Evolutionary conservation across 2,888 invertebrate genomes (phyloP).

Genomic region (Neria commutata): DNA sequence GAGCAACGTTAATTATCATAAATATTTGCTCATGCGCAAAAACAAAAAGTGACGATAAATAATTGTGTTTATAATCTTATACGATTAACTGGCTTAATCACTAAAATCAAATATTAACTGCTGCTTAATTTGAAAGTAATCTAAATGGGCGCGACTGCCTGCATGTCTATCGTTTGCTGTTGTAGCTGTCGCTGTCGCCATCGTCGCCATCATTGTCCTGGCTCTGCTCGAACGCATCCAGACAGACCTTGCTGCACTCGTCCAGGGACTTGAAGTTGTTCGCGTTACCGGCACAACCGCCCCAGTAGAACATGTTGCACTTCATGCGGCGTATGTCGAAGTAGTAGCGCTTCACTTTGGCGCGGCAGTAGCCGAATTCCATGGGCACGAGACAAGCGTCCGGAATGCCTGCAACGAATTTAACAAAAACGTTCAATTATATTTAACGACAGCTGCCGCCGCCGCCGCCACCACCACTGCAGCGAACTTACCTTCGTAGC

Average conservation of each 20-base stretch:
- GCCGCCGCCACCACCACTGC: too few relatives aligned
- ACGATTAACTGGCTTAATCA: too few relatives aligned
- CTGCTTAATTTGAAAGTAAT: too few relatives aligned
- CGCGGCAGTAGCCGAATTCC: constrained; percentile 76
- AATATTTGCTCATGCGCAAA: too few relatives aligned
- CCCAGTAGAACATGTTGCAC: constrained; percentile 76
- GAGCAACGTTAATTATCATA: too few relatives aligned
- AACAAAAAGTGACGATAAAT: too few relatives aligned
- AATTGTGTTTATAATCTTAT: too few relatives aligned
- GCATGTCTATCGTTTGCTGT: too few relatives aligned
- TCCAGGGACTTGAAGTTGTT: constrained; percentile 74
- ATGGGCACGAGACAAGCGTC: constrained; percentile 72
- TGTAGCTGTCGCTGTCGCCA: background rate
- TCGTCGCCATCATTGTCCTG: background rate
- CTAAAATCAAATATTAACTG: too few relatives aligned
- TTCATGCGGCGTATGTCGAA: constrained; percentile 65
- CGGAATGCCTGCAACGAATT: constrained; percentile 35
- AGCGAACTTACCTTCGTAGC: constrained; percentile 7
- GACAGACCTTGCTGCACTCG: constrained; percentile 64
- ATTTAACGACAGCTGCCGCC: too few relatives aligned
- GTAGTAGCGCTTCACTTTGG: constrained; percentile 76
- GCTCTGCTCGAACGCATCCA: constrained; percentile 27
- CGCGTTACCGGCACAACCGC: constrained; percentile 75
- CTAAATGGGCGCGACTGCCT: too few relatives aligned
- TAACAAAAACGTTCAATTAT: background rate